Base-by-base conservation (phyloP, 2,888 invertebrate species). In the Lissonota sp. region DNA sequence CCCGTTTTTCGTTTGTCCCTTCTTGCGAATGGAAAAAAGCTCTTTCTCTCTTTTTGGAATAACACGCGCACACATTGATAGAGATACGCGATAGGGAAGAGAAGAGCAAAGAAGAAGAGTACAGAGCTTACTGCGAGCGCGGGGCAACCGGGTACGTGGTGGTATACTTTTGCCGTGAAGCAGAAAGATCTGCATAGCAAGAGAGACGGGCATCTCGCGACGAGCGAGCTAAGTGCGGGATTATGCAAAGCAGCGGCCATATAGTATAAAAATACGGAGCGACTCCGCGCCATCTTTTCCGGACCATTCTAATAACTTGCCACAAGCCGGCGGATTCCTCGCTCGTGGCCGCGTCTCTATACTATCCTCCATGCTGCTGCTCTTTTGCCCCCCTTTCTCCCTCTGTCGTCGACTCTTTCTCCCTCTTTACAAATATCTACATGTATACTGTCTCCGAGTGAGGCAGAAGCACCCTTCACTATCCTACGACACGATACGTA, bases 251-350 rank as follows among this genome's bases (percentile, higher is more conserved):
- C 91, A 92, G 91, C 88, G 91, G 90, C 92, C 92, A 92, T 92
- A 92, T 91, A 92, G 91, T 92, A 92, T 92, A 92, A 92, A 92
- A 92, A 92, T 92, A 92, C 92, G 92, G 92, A 92, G 92, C 92
- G 90, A 91, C 92, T 92, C 92, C 86, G 89, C 92, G 92, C 92
- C 92, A 92, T 92, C 92, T 92, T 92, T 92, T 92, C 92, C 92
- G 92, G 92, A 91, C 92, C 91, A 92, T 92, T 92, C 92, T 92
- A 92, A 92, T 92, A 92, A 92, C 91, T 92, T 90, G 90, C 90
- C 75, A 51, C 75, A 75, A 82, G 79, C 82, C 82, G 82, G 82
- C 67, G 75, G 75, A 79, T 75, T 75, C 82, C 67, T 67, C 78
- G 75, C 74, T 78, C 78, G 82, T 79, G 84, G 83, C 75, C 46